These are phyloP conservation scores for Theretra japonica DNA, from an alignment of 2,888 invertebrate genomes.

Conservation along the genomic window DNA sequence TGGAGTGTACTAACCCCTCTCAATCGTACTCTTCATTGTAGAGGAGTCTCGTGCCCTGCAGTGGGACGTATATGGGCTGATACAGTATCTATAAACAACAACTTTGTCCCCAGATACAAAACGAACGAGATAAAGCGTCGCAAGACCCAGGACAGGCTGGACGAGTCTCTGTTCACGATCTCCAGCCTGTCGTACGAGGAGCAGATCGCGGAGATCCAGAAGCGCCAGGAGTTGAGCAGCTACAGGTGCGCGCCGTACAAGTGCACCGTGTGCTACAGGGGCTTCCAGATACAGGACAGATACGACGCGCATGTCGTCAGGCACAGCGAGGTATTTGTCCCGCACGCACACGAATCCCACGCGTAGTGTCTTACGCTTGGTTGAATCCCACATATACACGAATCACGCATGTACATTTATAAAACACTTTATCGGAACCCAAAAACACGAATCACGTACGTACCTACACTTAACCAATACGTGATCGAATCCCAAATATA, in stretches of 20 bases:
- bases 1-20: too few relatives aligned
- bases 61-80: too few relatives aligned
- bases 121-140: slow-evolving; percentile 64
- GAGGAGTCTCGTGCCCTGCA: too few relatives aligned
- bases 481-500: too few relatives aligned
- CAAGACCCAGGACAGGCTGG: slow-evolving; percentile 57
- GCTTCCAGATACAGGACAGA: slow-evolving; percentile 65
- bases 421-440: too few relatives aligned
- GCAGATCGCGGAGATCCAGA: slow-evolving; percentile 67
- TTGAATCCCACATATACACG: too few relatives aligned
- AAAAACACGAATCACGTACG: too few relatives aligned
- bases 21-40: too few relatives aligned
- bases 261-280: slow-evolving; percentile 65
- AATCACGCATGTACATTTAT: too few relatives aligned
- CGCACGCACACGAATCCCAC: too few relatives aligned
- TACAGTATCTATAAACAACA: not conserved
- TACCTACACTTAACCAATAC: too few relatives aligned
- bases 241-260: slow-evolving; percentile 63
- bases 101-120: slow-evolving; percentile 57
- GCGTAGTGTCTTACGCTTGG: too few relatives aligned
- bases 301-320: slow-evolving; percentile 66
- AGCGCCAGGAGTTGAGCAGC: slow-evolving; percentile 56
- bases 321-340: slow-evolving; percentile 63
- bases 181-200: slow-evolving; percentile 66
- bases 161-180: slow-evolving; percentile 69